A percentile compares a stretch with the other conserved stretches of the same genome.
Evolutionary conservation across 2,113 vertebrate species (phyloP).

Genomic region (Leuciscus idus): DNA sequence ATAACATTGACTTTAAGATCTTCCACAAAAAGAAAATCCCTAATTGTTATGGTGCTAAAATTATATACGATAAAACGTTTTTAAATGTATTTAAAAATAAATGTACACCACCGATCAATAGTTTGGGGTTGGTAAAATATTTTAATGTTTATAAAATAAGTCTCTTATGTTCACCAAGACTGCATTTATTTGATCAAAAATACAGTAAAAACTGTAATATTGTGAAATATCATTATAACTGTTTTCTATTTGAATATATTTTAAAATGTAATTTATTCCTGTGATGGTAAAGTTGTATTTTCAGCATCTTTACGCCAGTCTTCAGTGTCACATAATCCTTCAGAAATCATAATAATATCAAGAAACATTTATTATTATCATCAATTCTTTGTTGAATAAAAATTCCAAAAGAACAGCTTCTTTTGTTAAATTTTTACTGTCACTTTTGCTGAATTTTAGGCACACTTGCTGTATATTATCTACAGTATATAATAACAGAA

Average conservation of each 20-base stretch:
- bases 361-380: neutral
- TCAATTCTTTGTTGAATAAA: too few relatives aligned
- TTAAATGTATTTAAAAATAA: too few relatives aligned
- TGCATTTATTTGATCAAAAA: neutral
- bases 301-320: too few relatives aligned
- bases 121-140: too few relatives aligned
- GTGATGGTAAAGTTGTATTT: too few relatives aligned
- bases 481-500: too few relatives aligned
- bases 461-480: neutral
- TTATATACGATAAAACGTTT: neutral
- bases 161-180: neutral
- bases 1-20: neutral
- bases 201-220: neutral
- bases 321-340: neutral
- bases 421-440: neutral
- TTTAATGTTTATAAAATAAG: too few relatives aligned
- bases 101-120: too few relatives aligned
- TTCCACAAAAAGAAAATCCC: neutral
- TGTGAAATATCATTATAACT: neutral
- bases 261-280: neutral
- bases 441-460: neutral
- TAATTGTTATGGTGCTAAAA: neutral
- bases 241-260: neutral
- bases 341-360: neutral
- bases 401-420: too few relatives aligned